Evolutionary conservation across 2,113 vertebrate genomes (phyloP).

Genomic region (Todiramphus chloris): DNA sequence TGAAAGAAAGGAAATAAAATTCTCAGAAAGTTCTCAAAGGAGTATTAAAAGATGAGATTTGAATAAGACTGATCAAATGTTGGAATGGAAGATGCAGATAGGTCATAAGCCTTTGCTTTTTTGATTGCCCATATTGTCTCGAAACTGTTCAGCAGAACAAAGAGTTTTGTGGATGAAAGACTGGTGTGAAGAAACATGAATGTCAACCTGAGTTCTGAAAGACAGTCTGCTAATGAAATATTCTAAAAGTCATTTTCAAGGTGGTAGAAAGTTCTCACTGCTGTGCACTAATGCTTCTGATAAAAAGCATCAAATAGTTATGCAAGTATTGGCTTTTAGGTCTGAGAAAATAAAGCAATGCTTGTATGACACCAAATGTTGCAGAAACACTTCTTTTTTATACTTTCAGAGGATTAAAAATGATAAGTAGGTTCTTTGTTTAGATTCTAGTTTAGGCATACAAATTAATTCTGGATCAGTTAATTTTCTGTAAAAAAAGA

Average conservation of each 20-base stretch:
- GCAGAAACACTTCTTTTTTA: slow-evolving; percentile 1
- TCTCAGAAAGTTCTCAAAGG: slow-evolving; percentile 75
- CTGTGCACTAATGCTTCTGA: slow-evolving; percentile 76
- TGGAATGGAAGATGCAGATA: slow-evolving; percentile 69
- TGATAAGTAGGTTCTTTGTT: not conserved
- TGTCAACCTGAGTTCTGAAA: slow-evolving; percentile 78
- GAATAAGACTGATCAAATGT: slow-evolving; percentile 78
- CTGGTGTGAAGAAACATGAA: slow-evolving; percentile 78
- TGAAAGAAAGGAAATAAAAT: slow-evolving; percentile 80
- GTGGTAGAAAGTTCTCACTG: slow-evolving; percentile 77
- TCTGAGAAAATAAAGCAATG: slow-evolving; percentile 64
- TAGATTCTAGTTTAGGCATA: not conserved
- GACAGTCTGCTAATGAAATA: slow-evolving; percentile 83
- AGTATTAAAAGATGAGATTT: slow-evolving; percentile 79
- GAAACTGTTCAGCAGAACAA: slow-evolving; percentile 79
- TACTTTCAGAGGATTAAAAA: slow-evolving; percentile 3
- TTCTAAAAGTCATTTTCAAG: slow-evolving; percentile 84
- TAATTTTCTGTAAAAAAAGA: slow-evolving; percentile 23
- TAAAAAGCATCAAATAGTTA: slow-evolving; percentile 76
- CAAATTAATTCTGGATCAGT: not conserved
- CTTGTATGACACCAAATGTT: slow-evolving; percentile 42
- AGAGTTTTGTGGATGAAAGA: slow-evolving; percentile 78
- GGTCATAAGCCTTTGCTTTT: slow-evolving; percentile 70
- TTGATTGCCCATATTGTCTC: slow-evolving; percentile 80
- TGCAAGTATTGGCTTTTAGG: slow-evolving; percentile 62